Base-by-base conservation (phyloP, 2,113 vertebrate species). In the Emydocephalus ijimae region DNA sequence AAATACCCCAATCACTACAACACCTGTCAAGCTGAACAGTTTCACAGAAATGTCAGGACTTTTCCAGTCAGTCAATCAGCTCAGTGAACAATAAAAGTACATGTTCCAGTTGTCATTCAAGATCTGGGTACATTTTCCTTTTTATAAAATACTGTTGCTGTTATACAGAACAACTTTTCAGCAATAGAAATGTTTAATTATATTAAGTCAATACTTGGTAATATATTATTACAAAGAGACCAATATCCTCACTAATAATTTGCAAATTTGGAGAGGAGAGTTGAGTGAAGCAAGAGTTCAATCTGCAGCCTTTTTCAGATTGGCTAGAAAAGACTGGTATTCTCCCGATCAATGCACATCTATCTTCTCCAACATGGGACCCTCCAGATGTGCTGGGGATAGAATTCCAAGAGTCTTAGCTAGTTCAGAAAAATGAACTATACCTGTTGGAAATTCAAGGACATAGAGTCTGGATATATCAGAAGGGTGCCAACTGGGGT, bases 11-110 rank as follows among this genome's bases (percentile, higher is more conserved):
- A 92, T 96, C 96, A 85, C 93, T 95, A 95, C 93, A 93, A 95
- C 96, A 96, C 88, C 94, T 97, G 95, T 91, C 61, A 93, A 26
- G 20, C 92, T 93, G 91, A 94, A 96, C 18, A 55, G 92, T 93
- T 86, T 94, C 95, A 93, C 50, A 93, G 94, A 96, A 96, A 88
- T 92, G 89, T 95, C 96, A 91, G 52, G n/a, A 39, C 69, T 23
- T 43, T 43, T 56, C 52, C 50, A 56, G 14, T 86, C 24, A 85
- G 23, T 56, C 4, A 52, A 2, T 34, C 23, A 43, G 69, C 23
- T 59, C 23, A 18, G 1, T 5, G 39, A 91, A 87, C 45, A 11
- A 50, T 59, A 87, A 50, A 55, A 50, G 20, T 9, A 52, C 43
- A 50, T 20, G 85, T 14, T 21, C 12, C 24, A 50, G 26, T n/a